Base-by-base conservation (phyloP, 2,888 invertebrate species). In the Ptychoptera albimana region DNA sequence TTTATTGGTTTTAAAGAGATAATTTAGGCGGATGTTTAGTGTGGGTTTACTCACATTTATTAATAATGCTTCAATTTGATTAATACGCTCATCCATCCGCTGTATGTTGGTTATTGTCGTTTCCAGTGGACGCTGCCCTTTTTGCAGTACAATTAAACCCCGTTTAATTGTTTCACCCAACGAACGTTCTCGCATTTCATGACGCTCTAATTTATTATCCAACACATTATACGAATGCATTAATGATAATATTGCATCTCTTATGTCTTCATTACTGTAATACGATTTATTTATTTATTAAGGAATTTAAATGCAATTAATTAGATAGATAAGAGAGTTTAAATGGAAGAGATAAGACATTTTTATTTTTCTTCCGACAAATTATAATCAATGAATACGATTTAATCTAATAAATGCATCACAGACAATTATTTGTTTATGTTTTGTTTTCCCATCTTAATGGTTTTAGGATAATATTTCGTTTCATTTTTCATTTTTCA, bases 151-250 rank as follows among this genome's bases (percentile, higher is more conserved):
- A 2, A 70, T 64, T 48, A 89, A 64, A 41, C 78, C 75, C 58
- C 80, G 82, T 65, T 86, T 87, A 43, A 87, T 57, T 51, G 82
- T 74, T 46, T 88, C 87, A 0, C 84, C 86, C 15, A 86, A 65
- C 1, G 77, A 77, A 50, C 83, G 73, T 60, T 88, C 87, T 10
- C 89, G 69, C 53, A 74, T 77, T 60, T 89, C 88, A 61, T 89
- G 88, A 12, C 88, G 69, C 57, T 88, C 87, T 49, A 89, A 61
- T 64, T 87, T 88, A 57, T 83, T 84, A 50, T 84, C 85, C 42
- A 82, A 75, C 35, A 77, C 73, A 38, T 84, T 74, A 60, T 86
- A 79, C 60, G 85, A 82, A 57, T 83, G 82, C 9, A 85, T 80
- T 46, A 88, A 66, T 14, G 85, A 83, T 49, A 87, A 61, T 59